phyloP scores from a whole-genome alignment of 53 echinoderm and acorn worm genomes.

The Glandiceps talaboti region DNA sequence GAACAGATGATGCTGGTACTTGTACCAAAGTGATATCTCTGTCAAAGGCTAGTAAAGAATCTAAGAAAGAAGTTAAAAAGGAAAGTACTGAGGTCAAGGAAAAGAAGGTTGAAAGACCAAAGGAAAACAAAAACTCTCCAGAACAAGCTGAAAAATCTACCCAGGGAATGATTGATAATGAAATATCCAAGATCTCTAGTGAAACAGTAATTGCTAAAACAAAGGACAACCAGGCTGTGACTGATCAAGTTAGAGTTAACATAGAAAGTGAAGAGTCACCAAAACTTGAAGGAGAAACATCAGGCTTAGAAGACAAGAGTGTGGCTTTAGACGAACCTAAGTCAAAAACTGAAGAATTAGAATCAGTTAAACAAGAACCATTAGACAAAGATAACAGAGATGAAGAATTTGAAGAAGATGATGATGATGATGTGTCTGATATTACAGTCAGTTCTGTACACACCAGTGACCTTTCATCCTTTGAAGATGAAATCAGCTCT shows the following conservation, averaged over 20 bases:
- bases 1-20: background rate
- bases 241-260: background rate
- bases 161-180: too few species aligned
- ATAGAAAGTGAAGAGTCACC: background rate
- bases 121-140: background rate
- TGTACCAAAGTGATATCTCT: background rate
- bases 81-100: background rate
- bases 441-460: slow-evolving; percentile 96
- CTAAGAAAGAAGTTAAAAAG: background rate
- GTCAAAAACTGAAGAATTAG: background rate
- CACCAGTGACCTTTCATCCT: slow-evolving; percentile 93
- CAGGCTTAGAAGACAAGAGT: background rate
- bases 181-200: background rate
- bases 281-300: background rate
- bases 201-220: background rate
- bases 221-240: background rate
- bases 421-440: slow-evolving; percentile 48
- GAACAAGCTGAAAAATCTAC: background rate
- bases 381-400: background rate
- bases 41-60: background rate
- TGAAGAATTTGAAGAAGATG: background rate
- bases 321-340: background rate
- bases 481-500: slow-evolving; percentile 65
- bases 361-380: background rate
- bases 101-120: background rate